Conservation (phyloP, 2,797 vertebrate genomes). For the Menidia menidia region DNA sequence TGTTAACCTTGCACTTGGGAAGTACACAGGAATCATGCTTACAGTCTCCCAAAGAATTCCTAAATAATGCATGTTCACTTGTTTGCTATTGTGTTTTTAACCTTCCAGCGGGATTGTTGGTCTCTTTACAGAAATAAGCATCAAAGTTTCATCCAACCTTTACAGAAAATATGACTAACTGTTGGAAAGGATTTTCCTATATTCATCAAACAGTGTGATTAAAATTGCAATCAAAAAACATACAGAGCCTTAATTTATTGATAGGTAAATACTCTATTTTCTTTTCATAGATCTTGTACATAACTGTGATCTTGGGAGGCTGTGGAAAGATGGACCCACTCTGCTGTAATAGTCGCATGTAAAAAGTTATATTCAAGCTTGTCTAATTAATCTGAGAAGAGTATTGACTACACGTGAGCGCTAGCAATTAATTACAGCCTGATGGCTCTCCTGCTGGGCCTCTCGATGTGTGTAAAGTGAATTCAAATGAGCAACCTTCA, state of each 20-base stretch:
- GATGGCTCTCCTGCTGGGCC: slow-evolving; percentile 47
- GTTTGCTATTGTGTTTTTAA: too few relatives aligned
- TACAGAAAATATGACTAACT: too few relatives aligned
- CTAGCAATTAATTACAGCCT: slow-evolving; percentile 47
- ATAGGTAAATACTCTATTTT: too few relatives aligned
- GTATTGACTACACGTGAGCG: slow-evolving; percentile 32
- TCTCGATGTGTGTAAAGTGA: slow-evolving; percentile 22
- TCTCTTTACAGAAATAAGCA: too few relatives aligned
- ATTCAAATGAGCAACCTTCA: slow-evolving; percentile 52
- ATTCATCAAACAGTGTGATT: too few relatives aligned
- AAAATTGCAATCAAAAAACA: neutral
- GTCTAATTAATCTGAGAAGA: slow-evolving; percentile 43
- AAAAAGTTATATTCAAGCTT: slow-evolving; percentile 2
- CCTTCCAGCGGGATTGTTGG: too few relatives aligned
- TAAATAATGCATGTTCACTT: too few relatives aligned
- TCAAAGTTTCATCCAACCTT: too few relatives aligned
- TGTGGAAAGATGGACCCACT: neutral
- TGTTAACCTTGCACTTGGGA: too few relatives aligned
- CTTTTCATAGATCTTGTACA: neutral
- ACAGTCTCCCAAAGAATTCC: neutral
- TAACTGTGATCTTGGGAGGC: neutral
- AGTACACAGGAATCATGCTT: neutral
- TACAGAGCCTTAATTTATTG: too few relatives aligned
- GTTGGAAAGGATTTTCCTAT: too few relatives aligned
- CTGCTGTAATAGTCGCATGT: neutral